A percentile compares a stretch with the other conserved stretches of the same genome.
Evolutionary conservation across 2,888 invertebrate species (phyloP).

Genomic region (Muschampia plurimacula): DNA sequence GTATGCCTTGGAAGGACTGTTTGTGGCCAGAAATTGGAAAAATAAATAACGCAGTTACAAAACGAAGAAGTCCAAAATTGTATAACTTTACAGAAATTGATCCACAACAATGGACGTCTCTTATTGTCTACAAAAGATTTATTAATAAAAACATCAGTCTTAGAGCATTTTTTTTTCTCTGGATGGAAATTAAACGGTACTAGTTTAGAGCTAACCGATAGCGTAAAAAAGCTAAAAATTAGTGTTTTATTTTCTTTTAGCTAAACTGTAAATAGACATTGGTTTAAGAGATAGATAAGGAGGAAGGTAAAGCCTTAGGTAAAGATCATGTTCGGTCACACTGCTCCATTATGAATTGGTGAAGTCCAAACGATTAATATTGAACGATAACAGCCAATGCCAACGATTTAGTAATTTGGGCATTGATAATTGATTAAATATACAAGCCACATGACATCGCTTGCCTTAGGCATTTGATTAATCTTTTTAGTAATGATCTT

Average conservation of each 20-base stretch:
- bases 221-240: constrained; percentile 25
- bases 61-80: constrained; percentile 13
- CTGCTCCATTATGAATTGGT: too few species aligned
- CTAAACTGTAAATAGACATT: not conserved
- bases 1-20: not conserved
- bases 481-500: too few species aligned
- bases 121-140: constrained; percentile 29
- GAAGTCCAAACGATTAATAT: too few species aligned
- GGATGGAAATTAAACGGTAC: constrained; percentile 26
- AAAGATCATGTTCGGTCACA: too few species aligned
- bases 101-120: constrained; percentile 24
- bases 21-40: not conserved
- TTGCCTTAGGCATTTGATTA: too few species aligned
- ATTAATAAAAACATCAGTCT: constrained; percentile 27
- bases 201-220: constrained; percentile 18
- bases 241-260: not conserved
- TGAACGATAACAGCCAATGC: too few species aligned
- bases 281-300: not conserved
- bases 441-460: too few species aligned
- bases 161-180: constrained; percentile 22
- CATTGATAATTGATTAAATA: too few species aligned
- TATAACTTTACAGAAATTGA: not conserved
- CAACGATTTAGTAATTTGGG: too few species aligned
- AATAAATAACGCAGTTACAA: not conserved
- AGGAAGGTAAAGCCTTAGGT: too few species aligned